Conservation (phyloP, 2,888 invertebrate species). For the Himalopsyche anomala region DNA sequence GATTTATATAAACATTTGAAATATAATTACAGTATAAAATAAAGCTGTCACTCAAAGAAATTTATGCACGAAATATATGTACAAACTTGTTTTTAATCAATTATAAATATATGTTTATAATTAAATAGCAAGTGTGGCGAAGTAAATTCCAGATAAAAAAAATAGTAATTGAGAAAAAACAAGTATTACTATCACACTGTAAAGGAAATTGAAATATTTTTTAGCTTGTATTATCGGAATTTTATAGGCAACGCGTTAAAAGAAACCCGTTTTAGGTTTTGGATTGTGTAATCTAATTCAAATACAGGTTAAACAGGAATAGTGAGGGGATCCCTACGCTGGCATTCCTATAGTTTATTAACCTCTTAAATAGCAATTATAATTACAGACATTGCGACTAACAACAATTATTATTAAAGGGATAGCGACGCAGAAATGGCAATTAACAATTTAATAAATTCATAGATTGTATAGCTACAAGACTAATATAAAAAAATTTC, state of each 20-base stretch:
- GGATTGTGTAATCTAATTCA: conserved; percentile 37
- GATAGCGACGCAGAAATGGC: background rate
- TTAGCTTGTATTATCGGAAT: background rate
- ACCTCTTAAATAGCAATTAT: background rate
- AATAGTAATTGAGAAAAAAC: conserved; percentile 6
- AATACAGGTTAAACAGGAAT: conserved; percentile 45
- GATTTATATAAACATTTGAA: too few species aligned
- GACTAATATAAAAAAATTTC: background rate
- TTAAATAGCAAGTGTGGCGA: background rate
- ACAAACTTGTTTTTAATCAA: conserved; percentile 5
- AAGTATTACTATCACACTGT: background rate
- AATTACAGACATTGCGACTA: background rate
- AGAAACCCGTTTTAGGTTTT: conserved; percentile 29
- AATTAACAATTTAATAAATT: conserved; percentile 13
- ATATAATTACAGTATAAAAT: background rate
- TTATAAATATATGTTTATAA: background rate
- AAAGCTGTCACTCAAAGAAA: background rate
- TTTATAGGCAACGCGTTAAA: conserved; percentile 8
- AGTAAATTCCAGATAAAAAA: background rate
- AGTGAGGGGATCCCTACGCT: background rate
- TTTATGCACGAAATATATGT: background rate
- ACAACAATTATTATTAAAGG: background rate
- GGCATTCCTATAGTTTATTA: conserved; percentile 45
- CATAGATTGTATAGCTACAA: background rate
- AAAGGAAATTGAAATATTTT: conserved; percentile 32